Percentiles rank a stretch among this genome's conserved stretches.
Evolutionary conservation across 1,140 invertebrate genomes (phyloP).

Genomic region (Habropoda laboriosa): DNA sequence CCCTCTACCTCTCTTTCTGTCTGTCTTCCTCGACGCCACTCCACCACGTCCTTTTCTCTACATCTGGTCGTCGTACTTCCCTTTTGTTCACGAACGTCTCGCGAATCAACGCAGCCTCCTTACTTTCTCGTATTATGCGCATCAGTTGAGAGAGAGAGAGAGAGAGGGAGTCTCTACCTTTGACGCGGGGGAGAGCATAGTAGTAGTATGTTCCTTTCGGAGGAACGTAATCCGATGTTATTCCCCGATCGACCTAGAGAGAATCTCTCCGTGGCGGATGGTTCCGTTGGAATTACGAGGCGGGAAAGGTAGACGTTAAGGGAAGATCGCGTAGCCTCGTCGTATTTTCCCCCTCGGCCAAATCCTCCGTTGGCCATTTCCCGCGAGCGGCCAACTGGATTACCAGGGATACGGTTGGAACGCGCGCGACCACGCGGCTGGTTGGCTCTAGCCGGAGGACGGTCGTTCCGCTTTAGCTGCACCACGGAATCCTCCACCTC

Average conservation of each 20-base stretch:
- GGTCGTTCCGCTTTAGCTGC: conserved; percentile 3
- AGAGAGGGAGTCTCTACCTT: no score
- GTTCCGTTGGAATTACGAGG: conserved; percentile 7
- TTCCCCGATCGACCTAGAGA: conserved; percentile 23
- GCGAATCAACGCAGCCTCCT: conserved; percentile 47
- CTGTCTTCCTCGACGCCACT: not conserved
- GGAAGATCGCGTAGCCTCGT: conserved; percentile 11
- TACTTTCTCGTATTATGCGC: not conserved
- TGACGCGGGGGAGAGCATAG: not conserved
- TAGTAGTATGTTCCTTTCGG: not conserved
- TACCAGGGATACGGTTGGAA: conserved; percentile 19
- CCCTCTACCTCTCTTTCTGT: no score
- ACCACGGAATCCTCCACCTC: not conserved
- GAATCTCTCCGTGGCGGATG: conserved; percentile 1
- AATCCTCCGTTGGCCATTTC: conserved; percentile 13
- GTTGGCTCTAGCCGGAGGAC: not conserved
- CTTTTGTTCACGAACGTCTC: conserved; percentile 37
- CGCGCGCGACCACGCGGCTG: not conserved
- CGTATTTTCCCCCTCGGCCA: conserved; percentile 22
- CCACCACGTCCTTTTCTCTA: not conserved
- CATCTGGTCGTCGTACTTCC: not conserved
- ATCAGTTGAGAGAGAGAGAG: no score
- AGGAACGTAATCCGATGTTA: conserved; percentile 2
- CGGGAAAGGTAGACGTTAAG: conserved; percentile 17
- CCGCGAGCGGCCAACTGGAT: conserved; percentile 35